Evolutionary conservation across 2,797 vertebrate species (phyloP), one percentile per base, ranked within the genome.

Genomic region (Eulemur rubriventer): DNA sequence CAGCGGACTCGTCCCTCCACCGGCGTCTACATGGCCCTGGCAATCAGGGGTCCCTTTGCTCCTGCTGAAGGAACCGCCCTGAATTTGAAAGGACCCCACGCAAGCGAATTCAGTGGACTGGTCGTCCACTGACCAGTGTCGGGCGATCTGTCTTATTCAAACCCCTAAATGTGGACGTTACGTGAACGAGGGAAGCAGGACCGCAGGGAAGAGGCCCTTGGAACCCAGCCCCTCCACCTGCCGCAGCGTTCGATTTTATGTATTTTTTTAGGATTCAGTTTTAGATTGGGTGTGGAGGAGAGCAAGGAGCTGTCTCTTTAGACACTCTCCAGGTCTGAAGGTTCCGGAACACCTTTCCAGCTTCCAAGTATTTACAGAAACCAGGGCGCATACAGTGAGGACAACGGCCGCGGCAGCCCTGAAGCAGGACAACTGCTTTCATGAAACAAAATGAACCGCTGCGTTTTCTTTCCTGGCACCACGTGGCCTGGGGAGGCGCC

Each of bases 191-290:
- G 33, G 28, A 67, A 35, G 8, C 6, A 1, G 61, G 70, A 24
- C 0, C 22, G 69, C 10, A 24, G 59, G 35, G 33, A 12, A 63
- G 33, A 38, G 28, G n/a, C 7, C 13, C 89, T 46, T 26, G 75
- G 50, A 33, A 52, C 1, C 0, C 6, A 48, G n/a, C 43, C 41
- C 10, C 12, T 17, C 43, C 17, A 2, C 50, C 46, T 11, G 14
- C 3, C 3, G 4, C 13, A 4, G 9, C 18, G 7, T 17, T 41
- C 0, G n/a, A 17, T n/a, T n/a, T n/a, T 65, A 18, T 65, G n/a
- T 65, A 22, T 52, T 6, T 65, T 9, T n/a, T 65, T 9, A 13
- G 12, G 30, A 7, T 17, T 41, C 0, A 24, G 13, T n/a, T 22
- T 78, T 41, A 30, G 30, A 20, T 22, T 0, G 18, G 30, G 4